Percentiles rank a stretch among this genome's conserved stretches.
phyloP scores from a whole-genome alignment of 2,888 invertebrate genomes.

The Mimas tiliae region DNA sequence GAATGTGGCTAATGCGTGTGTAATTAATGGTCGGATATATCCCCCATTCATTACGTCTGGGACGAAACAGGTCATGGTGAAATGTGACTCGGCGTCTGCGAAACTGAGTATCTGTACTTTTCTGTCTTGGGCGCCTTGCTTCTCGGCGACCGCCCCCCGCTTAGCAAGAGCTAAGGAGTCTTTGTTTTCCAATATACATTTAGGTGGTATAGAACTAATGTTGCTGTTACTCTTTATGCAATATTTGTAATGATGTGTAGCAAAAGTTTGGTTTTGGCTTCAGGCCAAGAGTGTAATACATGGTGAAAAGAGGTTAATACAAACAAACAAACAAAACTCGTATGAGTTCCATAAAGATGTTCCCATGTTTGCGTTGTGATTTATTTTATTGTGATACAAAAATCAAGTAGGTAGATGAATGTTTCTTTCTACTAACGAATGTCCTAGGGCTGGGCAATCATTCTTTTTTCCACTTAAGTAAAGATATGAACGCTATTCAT shows the following conservation, averaged over 20 bases:
- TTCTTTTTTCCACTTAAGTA: background rate
- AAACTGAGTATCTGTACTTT: background rate
- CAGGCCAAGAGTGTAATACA: background rate
- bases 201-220: background rate
- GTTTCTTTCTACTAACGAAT: background rate
- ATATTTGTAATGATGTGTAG: conserved; percentile 16
- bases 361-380: background rate
- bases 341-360: conserved; percentile 8
- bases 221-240: background rate
- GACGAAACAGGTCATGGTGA: conserved; percentile 19
- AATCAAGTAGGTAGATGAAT: background rate
- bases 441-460: background rate
- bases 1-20: conserved; percentile 22
- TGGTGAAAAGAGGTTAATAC: conserved; percentile 11
- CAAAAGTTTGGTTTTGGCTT: conserved; percentile 11
- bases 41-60: conserved; percentile 19
- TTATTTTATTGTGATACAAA: background rate
- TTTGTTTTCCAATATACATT: background rate
- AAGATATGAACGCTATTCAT: background rate
- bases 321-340: background rate
- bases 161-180: background rate
- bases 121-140: background rate
- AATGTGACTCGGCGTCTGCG: conserved; percentile 9
- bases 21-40: conserved; percentile 20
- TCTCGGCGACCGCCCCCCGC: background rate